Percentiles rank a stretch among this genome's conserved stretches.
phyloP scores from a whole-genome alignment of 2,113 vertebrate species.

The Pogona vitticeps region DNA sequence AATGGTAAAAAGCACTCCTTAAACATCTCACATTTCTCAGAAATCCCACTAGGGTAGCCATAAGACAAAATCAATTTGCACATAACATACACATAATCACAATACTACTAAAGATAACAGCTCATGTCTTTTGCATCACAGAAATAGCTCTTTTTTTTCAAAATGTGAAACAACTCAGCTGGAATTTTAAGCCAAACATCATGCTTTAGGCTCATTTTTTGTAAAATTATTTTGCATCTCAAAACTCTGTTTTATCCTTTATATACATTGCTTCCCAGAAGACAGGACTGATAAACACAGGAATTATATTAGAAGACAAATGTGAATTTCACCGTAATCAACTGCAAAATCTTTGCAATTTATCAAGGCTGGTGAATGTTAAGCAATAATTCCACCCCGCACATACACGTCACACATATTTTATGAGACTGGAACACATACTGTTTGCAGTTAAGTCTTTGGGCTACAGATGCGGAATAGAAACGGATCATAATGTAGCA shows the following conservation, averaged over 20 bases:
- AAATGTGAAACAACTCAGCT: slow-evolving; percentile 42
- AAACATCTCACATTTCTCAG: too few species aligned
- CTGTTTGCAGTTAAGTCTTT: slow-evolving; percentile 71
- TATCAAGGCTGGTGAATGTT: slow-evolving; percentile 70
- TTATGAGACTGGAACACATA: slow-evolving; percentile 74
- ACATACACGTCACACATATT: slow-evolving; percentile 78
- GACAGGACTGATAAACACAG: slow-evolving; percentile 54
- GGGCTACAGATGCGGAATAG: slow-evolving; percentile 72
- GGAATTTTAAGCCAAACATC: slow-evolving; percentile 59
- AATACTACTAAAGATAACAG: neutral
- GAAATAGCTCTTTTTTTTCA: neutral
- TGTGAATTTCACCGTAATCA: slow-evolving; percentile 64
- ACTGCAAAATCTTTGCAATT: slow-evolving; percentile 68
- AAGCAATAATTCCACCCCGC: slow-evolving; percentile 62
- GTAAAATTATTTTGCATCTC: slow-evolving; percentile 29
- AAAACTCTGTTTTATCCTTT: slow-evolving; percentile 56
- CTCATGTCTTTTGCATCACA: neutral
- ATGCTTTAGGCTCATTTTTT: slow-evolving; percentile 54
- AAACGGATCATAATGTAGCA: slow-evolving; percentile 69
- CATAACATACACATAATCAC: neutral
- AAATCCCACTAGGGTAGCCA: too few species aligned
- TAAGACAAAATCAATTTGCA: too few species aligned
- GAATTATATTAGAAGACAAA: slow-evolving; percentile 68
- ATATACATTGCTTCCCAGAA: slow-evolving; percentile 59
- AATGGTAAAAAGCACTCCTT: too few species aligned